Evolutionary conservation across 64 coral and sea anemone species (phyloP).

Genomic region (Catalaphyllia jardinei): DNA sequence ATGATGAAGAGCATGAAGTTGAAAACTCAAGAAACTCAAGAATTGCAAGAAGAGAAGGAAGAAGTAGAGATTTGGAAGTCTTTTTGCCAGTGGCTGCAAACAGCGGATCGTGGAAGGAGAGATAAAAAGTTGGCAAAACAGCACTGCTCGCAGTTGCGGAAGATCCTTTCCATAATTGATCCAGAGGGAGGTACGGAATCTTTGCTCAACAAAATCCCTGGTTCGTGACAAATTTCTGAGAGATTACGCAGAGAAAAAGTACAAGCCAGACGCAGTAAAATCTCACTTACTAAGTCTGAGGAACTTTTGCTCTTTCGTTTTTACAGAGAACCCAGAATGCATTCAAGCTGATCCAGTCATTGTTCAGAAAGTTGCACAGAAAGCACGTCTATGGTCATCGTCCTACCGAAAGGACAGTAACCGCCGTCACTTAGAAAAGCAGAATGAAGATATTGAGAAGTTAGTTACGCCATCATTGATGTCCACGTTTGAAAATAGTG

Average conservation of each 20-base stretch:
- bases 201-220: not conserved
- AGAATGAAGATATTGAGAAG: not conserved
- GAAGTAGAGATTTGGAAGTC: not conserved
- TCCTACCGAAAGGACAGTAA: constrained; percentile 1
- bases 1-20: not conserved
- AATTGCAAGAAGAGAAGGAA: not conserved
- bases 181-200: not conserved
- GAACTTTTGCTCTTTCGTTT: not conserved
- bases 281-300: constrained; percentile 1
- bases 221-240: not conserved
- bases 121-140: not conserved
- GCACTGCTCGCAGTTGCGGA: not conserved
- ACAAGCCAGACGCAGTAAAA: not conserved
- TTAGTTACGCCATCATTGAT: not conserved
- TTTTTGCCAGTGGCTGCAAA: not conserved
- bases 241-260: not conserved
- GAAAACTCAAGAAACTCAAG: not conserved
- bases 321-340: not conserved
- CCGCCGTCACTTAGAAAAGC: not conserved
- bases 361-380: not conserved
- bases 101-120: not conserved
- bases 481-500: not conserved
- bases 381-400: not conserved
- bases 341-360: not conserved
- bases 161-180: not conserved